Evolutionary conservation across 2,113 vertebrate genomes (phyloP).

Genomic region (Carettochelys insculpta): DNA sequence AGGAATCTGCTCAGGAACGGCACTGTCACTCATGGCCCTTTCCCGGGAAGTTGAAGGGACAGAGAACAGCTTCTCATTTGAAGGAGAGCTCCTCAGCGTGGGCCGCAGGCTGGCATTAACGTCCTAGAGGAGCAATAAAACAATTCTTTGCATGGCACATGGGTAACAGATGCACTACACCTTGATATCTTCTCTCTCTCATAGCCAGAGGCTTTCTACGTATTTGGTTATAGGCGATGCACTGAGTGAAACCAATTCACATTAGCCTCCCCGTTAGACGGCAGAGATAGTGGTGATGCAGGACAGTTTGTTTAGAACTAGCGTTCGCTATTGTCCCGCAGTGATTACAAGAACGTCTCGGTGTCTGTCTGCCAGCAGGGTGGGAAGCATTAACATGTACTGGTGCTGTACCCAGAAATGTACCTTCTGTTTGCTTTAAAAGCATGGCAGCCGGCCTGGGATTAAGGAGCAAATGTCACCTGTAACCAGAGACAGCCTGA

Average conservation of each 20-base stretch:
- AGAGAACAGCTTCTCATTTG: background rate
- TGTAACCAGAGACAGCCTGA: conserved; percentile 4
- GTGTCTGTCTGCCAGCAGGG: background rate
- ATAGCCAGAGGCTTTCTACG: background rate
- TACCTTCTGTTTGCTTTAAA: conserved; percentile 31
- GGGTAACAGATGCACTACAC: background rate
- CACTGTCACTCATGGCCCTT: background rate
- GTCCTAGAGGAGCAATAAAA: too few species aligned
- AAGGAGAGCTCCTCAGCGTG: background rate
- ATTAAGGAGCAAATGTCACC: conserved; percentile 60
- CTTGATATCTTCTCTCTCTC: background rate
- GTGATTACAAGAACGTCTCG: background rate
- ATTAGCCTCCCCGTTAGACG: background rate
- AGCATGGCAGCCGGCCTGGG: background rate
- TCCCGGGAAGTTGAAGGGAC: background rate
- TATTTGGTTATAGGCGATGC: background rate
- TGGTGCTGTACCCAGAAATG: background rate
- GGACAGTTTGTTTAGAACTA: background rate
- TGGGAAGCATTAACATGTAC: background rate
- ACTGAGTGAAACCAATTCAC: background rate
- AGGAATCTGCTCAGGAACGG: background rate
- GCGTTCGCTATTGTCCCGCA: background rate
- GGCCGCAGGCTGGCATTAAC: background rate
- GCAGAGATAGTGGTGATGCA: background rate
- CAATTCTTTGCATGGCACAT: background rate